Evolutionary conservation across 2,888 invertebrate species (phyloP).

Genomic region (Aricia artaxerxes): DNA sequence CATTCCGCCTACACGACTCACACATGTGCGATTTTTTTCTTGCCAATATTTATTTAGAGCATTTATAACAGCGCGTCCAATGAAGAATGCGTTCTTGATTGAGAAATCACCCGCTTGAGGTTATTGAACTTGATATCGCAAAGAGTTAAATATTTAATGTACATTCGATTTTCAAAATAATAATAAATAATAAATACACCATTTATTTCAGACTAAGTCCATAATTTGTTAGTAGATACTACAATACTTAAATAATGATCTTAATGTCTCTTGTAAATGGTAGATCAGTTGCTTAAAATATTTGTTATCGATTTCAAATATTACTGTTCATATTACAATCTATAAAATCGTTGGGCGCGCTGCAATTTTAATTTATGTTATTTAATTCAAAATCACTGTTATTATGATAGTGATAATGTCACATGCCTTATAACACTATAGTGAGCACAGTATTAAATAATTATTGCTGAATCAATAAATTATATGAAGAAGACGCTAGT

Average conservation of each 20-base stretch:
- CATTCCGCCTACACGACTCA: neutral
- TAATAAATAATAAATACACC: no score
- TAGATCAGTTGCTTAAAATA: neutral
- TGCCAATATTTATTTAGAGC: conserved; percentile 15
- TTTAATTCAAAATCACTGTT: conserved; percentile 17
- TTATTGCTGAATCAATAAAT: conserved; percentile 46
- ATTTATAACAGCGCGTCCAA: neutral
- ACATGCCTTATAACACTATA: conserved; percentile 30
- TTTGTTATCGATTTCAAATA: neutral
- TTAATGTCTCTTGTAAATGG: neutral
- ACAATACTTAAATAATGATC: no score
- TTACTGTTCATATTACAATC: no score
- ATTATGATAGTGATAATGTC: neutral
- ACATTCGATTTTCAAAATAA: neutral
- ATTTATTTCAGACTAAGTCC: no score
- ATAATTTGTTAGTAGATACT: no score
- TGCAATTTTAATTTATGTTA: neutral
- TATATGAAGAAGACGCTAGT: conserved; percentile 45
- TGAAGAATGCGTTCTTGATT: neutral
- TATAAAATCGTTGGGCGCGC: neutral
- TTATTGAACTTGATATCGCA: neutral
- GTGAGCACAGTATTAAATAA: conserved; percentile 26
- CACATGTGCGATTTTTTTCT: conserved; percentile 19
- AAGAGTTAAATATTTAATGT: no score
- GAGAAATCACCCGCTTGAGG: neutral